Conservation (phyloP, 1,140 invertebrate genomes). For the Zaprionus kolodkinae region DNA sequence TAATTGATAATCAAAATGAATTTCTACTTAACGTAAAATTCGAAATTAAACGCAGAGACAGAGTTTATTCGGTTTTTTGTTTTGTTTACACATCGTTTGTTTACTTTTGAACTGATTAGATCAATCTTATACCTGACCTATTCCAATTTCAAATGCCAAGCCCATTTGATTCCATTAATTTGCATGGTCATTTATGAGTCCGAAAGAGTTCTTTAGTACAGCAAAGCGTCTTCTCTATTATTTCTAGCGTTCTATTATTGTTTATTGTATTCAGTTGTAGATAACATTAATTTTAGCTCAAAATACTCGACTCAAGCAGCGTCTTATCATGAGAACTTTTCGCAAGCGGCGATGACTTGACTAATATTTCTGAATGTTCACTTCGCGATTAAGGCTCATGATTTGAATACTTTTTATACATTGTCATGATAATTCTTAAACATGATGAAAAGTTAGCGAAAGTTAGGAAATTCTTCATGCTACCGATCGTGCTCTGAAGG, state of each 20-base stretch:
- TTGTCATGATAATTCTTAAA: constrained; percentile 6
- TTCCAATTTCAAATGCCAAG: background rate
- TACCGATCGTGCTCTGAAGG: background rate
- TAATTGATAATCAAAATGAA: too few relatives aligned
- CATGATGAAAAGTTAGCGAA: too few relatives aligned
- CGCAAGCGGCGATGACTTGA: background rate
- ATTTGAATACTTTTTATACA: background rate
- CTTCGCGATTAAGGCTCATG: background rate
- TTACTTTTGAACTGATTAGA: background rate
- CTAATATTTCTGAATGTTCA: background rate
- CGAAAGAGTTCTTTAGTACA: background rate
- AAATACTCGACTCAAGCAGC: background rate
- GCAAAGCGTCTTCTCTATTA: background rate
- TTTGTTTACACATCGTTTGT: too few relatives aligned
- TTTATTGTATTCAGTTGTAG: background rate
- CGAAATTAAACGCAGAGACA: background rate
- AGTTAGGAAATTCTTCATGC: too few relatives aligned
- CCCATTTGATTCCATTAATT: background rate
- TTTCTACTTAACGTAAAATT: background rate
- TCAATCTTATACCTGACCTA: background rate
- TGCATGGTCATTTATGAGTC: background rate
- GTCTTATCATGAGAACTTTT: background rate
- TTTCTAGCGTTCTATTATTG: background rate
- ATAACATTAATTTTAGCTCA: background rate
- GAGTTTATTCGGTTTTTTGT: too few relatives aligned